These are phyloP conservation scores for Drosophila neutralis DNA, from an alignment of 2,888 invertebrate species.

Conservation along the genomic window DNA sequence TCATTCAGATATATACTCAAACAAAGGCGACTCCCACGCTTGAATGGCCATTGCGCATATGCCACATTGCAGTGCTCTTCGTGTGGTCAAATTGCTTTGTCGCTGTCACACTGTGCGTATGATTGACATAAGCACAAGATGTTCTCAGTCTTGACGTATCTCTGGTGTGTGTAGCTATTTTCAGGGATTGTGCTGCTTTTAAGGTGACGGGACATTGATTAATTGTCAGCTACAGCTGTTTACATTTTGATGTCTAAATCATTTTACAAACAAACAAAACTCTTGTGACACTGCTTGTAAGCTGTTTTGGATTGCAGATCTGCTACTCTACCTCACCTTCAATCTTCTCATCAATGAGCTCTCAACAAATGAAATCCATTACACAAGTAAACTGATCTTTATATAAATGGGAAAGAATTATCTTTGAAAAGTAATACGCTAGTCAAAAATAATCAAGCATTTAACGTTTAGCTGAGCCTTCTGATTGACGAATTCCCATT, in stretches of 20 bases:
- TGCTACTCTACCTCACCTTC: background rate
- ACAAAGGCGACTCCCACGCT: constrained; percentile 5
- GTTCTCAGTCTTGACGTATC: background rate
- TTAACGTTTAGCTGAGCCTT: background rate
- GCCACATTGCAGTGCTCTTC: constrained; percentile 23
- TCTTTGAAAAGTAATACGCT: background rate
- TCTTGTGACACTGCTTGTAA: constrained; percentile 11
- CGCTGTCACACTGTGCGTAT: constrained; percentile 62
- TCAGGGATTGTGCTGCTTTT: constrained; percentile 31
- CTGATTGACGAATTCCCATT: background rate
- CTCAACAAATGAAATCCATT: background rate
- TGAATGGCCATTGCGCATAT: constrained; percentile 36
- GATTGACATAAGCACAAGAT: constrained; percentile 64
- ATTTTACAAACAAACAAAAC: constrained; percentile 36
- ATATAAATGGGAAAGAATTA: background rate
- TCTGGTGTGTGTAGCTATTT: background rate
- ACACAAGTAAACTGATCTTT: too few species aligned
- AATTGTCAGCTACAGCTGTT: constrained; percentile 61
- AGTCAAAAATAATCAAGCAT: background rate
- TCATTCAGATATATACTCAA: constrained; percentile 18
- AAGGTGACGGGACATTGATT: constrained; percentile 68
- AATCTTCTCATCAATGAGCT: background rate
- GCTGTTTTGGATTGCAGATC: constrained; percentile 9
- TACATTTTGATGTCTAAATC: constrained; percentile 45
- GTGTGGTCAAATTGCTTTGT: constrained; percentile 37